Conservation (phyloP, 2,888 invertebrate species). For the Agrochola circellaris region DNA sequence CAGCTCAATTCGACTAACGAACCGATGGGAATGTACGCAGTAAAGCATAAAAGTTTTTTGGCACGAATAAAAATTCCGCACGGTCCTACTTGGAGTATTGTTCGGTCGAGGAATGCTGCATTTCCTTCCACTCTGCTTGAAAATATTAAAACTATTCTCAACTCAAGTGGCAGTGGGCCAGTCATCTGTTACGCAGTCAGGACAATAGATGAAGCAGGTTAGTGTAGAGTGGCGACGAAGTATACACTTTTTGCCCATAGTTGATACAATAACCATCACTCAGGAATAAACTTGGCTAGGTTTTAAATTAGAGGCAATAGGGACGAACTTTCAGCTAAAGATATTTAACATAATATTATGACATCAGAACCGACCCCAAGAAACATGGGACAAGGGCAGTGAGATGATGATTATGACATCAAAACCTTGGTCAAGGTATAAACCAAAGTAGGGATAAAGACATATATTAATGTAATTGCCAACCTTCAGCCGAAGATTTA, state of each 20-base stretch:
- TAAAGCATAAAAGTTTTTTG: slow-evolving; percentile 77
- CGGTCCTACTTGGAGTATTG: slow-evolving; percentile 56
- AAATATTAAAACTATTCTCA: slow-evolving; percentile 67
- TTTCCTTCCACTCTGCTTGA: slow-evolving; percentile 60
- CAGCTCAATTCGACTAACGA: slow-evolving; percentile 74
- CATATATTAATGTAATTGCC: too few species aligned
- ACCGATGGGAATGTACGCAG: slow-evolving; percentile 69
- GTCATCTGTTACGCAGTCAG: slow-evolving; percentile 46
- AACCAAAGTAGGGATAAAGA: too few species aligned
- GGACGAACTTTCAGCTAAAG: neutral
- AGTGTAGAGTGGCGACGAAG: slow-evolving; percentile 24
- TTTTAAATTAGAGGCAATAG: neutral
- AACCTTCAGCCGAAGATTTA: too few species aligned
- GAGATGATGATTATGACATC: too few species aligned
- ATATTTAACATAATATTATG: neutral
- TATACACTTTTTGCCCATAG: neutral
- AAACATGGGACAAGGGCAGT: too few species aligned
- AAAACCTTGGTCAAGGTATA: neutral
- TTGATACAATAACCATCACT: neutral
- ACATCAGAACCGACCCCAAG: too few species aligned
- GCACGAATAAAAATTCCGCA: slow-evolving; percentile 70
- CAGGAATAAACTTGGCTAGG: neutral
- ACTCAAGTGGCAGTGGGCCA: slow-evolving; percentile 60
- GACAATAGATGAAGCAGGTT: slow-evolving; percentile 36
- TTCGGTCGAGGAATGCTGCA: slow-evolving; percentile 59